These are phyloP conservation scores for Enteromius argenteus DNA, from an alignment of 2,797 vertebrate genomes.

Conservation along the genomic window DNA sequence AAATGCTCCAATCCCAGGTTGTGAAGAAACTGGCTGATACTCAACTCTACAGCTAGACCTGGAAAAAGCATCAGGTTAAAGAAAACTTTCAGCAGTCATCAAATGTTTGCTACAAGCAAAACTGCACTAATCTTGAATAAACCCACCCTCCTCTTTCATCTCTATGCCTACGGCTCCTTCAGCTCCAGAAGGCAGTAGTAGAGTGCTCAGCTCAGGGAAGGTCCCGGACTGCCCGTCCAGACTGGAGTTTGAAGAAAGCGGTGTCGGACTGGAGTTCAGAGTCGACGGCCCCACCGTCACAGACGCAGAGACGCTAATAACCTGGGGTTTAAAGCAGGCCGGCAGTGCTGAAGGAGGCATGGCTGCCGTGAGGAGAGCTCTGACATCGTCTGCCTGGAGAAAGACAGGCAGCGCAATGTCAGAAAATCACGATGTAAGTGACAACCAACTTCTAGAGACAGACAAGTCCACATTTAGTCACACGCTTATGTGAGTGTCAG, in stretches of 20 bases:
- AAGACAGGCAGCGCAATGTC: neutral
- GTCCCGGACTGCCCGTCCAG: constrained; percentile 1
- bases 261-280: constrained; percentile 67
- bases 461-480: neutral
- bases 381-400: constrained; percentile 92
- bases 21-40: constrained; percentile 95
- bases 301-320: constrained; percentile 90
- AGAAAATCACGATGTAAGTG: neutral
- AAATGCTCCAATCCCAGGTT: constrained; percentile 94
- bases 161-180: constrained; percentile 93
- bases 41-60: constrained; percentile 84
- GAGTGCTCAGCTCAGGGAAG: constrained; percentile 44
- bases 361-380: constrained; percentile 93
- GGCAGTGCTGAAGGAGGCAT: constrained; percentile 96
- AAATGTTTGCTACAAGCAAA: neutral
- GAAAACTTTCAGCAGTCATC: neutral
- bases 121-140: neutral
- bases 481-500: neutral
- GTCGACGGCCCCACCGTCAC: constrained; percentile 80
- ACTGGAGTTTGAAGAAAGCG: constrained; percentile 63
- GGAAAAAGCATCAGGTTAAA: neutral
- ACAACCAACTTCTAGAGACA: neutral
- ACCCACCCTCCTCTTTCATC: constrained; percentile 61
- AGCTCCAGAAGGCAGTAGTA: constrained; percentile 44
- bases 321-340: constrained; percentile 93